Percentiles rank a stretch among this genome's conserved stretches.
Evolutionary conservation across 2,888 invertebrate species (phyloP).

Genomic region (Standfussiana lucernea): DNA sequence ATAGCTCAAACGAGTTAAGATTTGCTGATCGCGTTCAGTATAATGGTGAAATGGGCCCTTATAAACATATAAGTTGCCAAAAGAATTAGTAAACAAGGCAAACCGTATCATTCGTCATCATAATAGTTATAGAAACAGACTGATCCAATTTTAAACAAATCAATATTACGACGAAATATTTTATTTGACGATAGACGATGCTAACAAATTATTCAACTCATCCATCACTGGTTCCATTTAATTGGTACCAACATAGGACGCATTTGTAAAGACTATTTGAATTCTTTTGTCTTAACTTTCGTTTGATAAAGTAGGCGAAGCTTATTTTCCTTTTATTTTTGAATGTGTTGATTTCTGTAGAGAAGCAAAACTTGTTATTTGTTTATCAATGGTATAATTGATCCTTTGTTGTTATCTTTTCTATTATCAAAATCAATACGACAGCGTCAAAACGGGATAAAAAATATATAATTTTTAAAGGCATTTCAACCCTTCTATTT

Average conservation of each 20-base stretch:
- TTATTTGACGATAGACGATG: neutral
- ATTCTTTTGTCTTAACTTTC: neutral
- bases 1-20: too few relatives aligned
- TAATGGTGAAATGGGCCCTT: neutral
- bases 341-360: neutral
- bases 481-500: neutral
- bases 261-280: neutral
- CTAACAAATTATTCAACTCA: slow-evolving; percentile 16
- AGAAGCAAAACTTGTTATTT: neutral
- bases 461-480: too few relatives aligned
- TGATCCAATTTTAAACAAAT: neutral
- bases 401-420: neutral
- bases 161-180: neutral
- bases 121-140: neutral
- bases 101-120: neutral
- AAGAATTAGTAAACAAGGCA: neutral
- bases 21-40: neutral
- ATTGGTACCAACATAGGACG: slow-evolving; percentile 19
- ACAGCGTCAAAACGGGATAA: neutral
- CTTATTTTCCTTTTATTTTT: slow-evolving; percentile 11
- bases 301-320: slow-evolving; percentile 25
- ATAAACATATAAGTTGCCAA: too few relatives aligned
- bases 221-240: slow-evolving; percentile 38
- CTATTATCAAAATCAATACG: too few relatives aligned
- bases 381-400: neutral